Conservation (phyloP, 2,888 invertebrate genomes). For the Hirudinaria manillensis region DNA sequence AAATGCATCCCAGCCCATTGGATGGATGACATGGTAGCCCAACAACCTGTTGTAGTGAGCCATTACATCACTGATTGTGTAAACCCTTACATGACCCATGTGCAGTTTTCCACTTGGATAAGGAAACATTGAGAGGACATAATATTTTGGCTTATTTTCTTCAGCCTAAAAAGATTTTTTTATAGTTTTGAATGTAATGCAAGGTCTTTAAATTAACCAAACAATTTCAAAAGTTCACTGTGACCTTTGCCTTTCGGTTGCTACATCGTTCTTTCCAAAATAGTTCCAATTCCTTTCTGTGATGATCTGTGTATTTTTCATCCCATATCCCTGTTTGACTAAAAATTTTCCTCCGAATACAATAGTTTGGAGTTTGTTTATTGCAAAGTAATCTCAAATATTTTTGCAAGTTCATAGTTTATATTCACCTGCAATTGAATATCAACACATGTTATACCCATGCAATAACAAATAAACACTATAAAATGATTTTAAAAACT, state of each 20-base stretch:
- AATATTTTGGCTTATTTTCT: conserved; percentile 34
- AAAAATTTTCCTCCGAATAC: not conserved
- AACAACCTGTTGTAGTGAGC: conserved; percentile 58
- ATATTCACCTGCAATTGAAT: too few relatives aligned
- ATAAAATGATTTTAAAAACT: too few relatives aligned
- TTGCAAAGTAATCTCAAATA: too few relatives aligned
- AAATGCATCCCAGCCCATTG: conserved; percentile 99
- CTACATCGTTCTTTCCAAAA: conserved; percentile 34
- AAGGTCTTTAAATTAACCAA: not conserved
- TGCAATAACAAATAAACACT: too few relatives aligned
- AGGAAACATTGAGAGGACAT: conserved; percentile 58
- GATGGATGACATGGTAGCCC: conserved; percentile 77
- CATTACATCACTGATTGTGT: conserved; percentile 67
- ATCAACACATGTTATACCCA: too few relatives aligned
- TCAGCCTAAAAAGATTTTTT: not conserved
- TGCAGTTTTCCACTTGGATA: conserved; percentile 95
- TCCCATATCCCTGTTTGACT: conserved; percentile 32
- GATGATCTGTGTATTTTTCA: conserved; percentile 28
- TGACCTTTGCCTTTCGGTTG: not conserved
- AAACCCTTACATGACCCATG: conserved; percentile 96
- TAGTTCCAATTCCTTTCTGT: conserved; percentile 34
- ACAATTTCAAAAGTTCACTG: not conserved
- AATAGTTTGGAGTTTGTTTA: not conserved
- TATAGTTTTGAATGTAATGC: not conserved
- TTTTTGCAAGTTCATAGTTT: too few relatives aligned